Conservation (phyloP, 2,888 invertebrate genomes). For the Pachydiplax longipennis region DNA sequence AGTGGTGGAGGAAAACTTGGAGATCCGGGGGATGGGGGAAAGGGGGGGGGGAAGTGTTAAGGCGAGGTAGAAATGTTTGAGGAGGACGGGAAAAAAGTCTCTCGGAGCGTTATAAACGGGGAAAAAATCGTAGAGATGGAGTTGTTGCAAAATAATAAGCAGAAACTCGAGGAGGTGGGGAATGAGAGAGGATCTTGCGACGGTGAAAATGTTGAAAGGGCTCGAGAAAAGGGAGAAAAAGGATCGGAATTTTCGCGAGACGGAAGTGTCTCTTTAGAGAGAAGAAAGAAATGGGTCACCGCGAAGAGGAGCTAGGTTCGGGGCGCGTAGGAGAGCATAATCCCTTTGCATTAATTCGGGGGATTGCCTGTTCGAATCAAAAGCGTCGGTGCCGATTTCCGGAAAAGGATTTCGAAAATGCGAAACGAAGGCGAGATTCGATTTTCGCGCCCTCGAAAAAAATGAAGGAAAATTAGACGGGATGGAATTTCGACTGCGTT, state of each 20-base stretch:
- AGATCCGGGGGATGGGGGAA: not conserved
- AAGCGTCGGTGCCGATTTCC: too few species aligned
- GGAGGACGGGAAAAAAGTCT: not conserved
- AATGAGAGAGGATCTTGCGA: not conserved
- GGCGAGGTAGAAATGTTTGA: not conserved
- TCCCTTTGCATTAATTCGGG: not conserved
- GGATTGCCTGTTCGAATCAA: not conserved
- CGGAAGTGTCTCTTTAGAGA: not conserved
- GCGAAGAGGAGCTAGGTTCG: not conserved
- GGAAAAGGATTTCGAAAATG: too few species aligned
- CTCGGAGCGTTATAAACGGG: not conserved
- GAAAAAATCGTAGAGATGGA: not conserved
- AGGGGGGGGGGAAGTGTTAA: not conserved
- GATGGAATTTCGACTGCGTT: not conserved
- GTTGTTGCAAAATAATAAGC: not conserved
- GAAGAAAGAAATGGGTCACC: not conserved
- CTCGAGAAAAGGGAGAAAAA: not conserved
- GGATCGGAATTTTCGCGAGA: not conserved
- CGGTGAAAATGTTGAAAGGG: not conserved
- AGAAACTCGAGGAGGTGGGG: not conserved
- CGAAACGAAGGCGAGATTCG: not conserved
- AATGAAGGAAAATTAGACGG: not conserved
- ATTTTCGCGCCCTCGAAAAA: not conserved
- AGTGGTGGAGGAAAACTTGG: not conserved
- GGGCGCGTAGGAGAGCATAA: not conserved